Evolutionary conservation across 2,888 invertebrate genomes (phyloP), one percentile per base, ranked within the genome.

Genomic region (Stictocephala bisonia): DNA sequence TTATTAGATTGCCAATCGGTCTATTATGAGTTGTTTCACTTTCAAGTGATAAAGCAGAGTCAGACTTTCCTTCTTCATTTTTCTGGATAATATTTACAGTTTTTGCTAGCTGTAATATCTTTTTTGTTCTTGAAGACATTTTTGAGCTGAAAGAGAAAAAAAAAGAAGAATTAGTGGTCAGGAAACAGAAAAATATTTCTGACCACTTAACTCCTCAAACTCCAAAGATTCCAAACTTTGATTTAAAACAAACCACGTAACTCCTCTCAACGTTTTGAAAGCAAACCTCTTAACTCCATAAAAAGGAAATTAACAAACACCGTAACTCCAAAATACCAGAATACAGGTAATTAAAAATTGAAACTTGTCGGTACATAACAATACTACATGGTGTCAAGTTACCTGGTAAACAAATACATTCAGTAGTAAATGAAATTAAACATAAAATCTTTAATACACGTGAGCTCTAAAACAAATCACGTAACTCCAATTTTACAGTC

Each of bases 121-220:
- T 64, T 64, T 35, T 40, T 40, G 64, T 22, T 64, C 64, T 64
- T 22, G 40, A 64, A 22, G 64, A 64, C 64, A 64, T 64, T 35
- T 64, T 64, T 27, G 11, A 35, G 40, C 64, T 64, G 64, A 26
- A 60, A 64, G 24, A 6, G 35, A 64, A 35, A 40, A n/a, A 64
- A 35, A 64, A 64, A 18, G 31, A 13, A 15, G 40, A n/a, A n/a
- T 40, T 64, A 64, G 9, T 64, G 40, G 64, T 64, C 64, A 64
- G 64, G 24, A 35, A 35, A 35, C 13, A n/a, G n/a, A 50, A 3
- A 15, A 15, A 40, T 18, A 64, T 20, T 18, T 20, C 18, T 18
- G 40, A 64, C 64, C 40, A 40, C 40, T 64, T 64, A 24, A 64
- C 64, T 64, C 64, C 64, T 15, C 2, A 15, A 64, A 35, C 20